These are phyloP conservation scores for Thysanoteuthis rhombus DNA, from an alignment of 2,888 invertebrate species.

Conservation along the genomic window DNA sequence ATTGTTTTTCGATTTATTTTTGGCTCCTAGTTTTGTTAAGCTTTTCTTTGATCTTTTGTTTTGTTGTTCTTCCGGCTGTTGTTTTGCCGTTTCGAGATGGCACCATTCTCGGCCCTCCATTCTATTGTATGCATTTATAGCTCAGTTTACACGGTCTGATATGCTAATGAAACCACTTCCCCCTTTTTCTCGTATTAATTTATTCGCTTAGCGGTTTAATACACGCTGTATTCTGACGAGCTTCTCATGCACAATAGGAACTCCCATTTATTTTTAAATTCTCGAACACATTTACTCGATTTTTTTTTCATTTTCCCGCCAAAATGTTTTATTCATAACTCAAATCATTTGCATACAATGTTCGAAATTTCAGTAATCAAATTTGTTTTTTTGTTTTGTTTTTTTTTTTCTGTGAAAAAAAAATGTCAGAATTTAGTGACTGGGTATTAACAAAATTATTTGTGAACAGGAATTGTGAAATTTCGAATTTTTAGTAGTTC, in stretches of 20 bases:
- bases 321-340: not conserved
- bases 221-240: not conserved
- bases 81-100: not conserved
- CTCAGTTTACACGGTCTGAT: not conserved
- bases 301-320: not conserved
- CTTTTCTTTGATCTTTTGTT: not conserved
- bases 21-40: not conserved
- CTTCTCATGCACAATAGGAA: not conserved
- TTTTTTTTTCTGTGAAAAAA: not conserved
- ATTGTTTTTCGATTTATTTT: not conserved
- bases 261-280: not conserved
- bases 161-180: not conserved
- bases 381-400: not conserved
- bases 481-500: not conserved
- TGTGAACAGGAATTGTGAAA: not conserved
- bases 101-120: not conserved
- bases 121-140: not conserved
- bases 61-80: not conserved
- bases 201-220: not conserved
- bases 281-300: not conserved
- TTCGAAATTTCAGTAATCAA: not conserved
- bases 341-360: not conserved
- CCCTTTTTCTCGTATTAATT: not conserved
- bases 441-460: not conserved
- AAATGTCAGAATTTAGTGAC: too few species aligned